Evolutionary conservation across 30 jellyfish, hydroid and myxozoan genomes (phyloP).

Genomic region (Calvadosia cruxmelitensis): DNA sequence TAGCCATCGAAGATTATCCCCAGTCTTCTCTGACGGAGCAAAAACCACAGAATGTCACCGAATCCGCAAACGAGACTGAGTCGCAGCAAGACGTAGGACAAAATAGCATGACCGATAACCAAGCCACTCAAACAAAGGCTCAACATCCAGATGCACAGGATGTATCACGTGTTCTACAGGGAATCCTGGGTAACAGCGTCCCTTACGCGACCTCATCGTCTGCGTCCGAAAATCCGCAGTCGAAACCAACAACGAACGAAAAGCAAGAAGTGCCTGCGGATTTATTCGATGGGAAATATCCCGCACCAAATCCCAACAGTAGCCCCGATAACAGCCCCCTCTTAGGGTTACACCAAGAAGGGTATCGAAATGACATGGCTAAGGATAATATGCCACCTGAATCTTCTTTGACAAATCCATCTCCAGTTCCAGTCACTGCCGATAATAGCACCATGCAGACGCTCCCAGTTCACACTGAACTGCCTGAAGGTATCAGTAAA

Average conservation of each 20-base stretch:
- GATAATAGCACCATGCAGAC: not conserved
- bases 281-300: not conserved
- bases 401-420: too few species aligned
- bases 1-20: constrained; percentile 18
- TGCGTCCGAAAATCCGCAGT: not conserved
- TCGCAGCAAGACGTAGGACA: not conserved
- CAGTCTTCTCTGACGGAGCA: not conserved
- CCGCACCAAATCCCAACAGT: not conserved
- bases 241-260: not conserved
- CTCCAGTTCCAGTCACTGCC: not conserved
- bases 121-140: not conserved
- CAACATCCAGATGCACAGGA: not conserved
- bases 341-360: not conserved
- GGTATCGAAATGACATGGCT: not conserved
- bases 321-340: not conserved
- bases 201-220: not conserved
- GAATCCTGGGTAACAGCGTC: not conserved
- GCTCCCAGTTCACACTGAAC: not conserved
- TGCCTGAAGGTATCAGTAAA: not conserved
- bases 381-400: not conserved
- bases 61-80: not conserved
- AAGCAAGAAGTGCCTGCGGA: not conserved
- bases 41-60: constrained; percentile 5
- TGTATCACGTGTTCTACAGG: not conserved
- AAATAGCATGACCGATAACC: not conserved